A percentile compares a stretch with the other conserved stretches of the same genome.
These are phyloP conservation scores for Glomeris marginata DNA, from an alignment of 2,888 invertebrate genomes.

Conservation along the genomic window DNA sequence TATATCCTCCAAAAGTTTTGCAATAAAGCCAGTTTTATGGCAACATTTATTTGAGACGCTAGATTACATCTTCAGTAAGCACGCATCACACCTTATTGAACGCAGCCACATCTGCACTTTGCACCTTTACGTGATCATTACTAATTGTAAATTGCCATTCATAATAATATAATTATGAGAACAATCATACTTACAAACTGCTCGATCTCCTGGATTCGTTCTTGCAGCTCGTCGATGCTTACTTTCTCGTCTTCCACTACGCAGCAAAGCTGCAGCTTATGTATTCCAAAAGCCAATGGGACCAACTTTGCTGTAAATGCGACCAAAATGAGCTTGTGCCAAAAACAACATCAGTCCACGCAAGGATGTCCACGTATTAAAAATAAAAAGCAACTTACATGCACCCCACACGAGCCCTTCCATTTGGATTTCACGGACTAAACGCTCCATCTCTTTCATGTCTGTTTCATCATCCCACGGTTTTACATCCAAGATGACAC, in stretches of 20 bases:
- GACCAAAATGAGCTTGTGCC: neutral
- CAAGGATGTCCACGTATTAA: neutral
- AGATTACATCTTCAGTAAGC: neutral
- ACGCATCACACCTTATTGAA: constrained; percentile 21
- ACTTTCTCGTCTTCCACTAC: constrained; percentile 35
- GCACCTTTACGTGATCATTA: too few relatives aligned
- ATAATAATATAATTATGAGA: too few relatives aligned
- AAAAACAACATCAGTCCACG: constrained; percentile 15
- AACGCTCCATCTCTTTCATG: constrained; percentile 32
- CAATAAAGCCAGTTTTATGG: neutral
- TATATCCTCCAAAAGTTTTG: neutral
- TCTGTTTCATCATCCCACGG: constrained; percentile 41
- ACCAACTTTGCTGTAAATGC: constrained; percentile 25
- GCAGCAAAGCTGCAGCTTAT: constrained; percentile 32
- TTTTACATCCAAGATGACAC: constrained; percentile 37
- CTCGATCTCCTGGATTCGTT: constrained; percentile 22
- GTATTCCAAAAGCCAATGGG: constrained; percentile 33
- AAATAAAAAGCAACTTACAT: constrained; percentile 25
- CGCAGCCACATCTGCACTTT: constrained; percentile 22
- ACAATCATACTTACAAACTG: constrained; percentile 16
- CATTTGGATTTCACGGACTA: constrained; percentile 29
- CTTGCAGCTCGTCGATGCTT: constrained; percentile 21
- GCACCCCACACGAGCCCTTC: constrained; percentile 39
- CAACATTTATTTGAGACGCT: neutral
- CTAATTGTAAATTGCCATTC: too few relatives aligned